Evolutionary conservation across 2,797 vertebrate species (phyloP).

Genomic region (Parauchenoglanis punctatus): DNA sequence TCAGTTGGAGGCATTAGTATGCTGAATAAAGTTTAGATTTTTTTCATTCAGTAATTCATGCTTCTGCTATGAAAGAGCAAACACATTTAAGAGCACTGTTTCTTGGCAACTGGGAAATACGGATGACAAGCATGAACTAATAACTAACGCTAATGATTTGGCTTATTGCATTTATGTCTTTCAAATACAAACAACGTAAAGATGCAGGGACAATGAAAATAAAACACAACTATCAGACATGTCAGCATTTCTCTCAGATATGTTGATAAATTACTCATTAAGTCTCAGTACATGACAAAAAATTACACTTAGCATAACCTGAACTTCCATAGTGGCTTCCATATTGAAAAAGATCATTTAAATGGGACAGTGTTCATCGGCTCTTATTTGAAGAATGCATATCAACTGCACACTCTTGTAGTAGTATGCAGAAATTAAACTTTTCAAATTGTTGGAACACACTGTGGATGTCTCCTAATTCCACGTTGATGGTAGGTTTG

Average conservation of each 20-base stretch:
- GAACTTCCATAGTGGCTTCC: neutral
- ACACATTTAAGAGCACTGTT: neutral
- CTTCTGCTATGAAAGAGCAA: neutral
- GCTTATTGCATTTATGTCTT: neutral
- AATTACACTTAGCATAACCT: neutral
- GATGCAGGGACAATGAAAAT: neutral
- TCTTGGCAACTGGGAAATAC: slow-evolving; percentile 11
- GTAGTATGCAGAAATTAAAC: neutral
- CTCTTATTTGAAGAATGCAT: neutral
- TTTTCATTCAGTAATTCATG: neutral
- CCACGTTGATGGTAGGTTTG: neutral
- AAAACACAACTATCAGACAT: neutral
- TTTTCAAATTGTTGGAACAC: neutral
- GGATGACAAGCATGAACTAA: neutral
- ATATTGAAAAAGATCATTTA: neutral
- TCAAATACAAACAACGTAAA: neutral
- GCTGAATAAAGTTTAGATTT: neutral
- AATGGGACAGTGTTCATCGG: neutral
- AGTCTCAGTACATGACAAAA: neutral
- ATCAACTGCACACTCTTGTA: neutral
- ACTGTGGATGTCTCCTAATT: neutral
- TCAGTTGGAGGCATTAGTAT: neutral
- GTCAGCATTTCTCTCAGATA: neutral
- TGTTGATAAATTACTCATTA: neutral
- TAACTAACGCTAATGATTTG: neutral